These are phyloP conservation scores for Syngnathus typhle DNA, from an alignment of 2,113 vertebrate genomes.

Conservation along the genomic window DNA sequence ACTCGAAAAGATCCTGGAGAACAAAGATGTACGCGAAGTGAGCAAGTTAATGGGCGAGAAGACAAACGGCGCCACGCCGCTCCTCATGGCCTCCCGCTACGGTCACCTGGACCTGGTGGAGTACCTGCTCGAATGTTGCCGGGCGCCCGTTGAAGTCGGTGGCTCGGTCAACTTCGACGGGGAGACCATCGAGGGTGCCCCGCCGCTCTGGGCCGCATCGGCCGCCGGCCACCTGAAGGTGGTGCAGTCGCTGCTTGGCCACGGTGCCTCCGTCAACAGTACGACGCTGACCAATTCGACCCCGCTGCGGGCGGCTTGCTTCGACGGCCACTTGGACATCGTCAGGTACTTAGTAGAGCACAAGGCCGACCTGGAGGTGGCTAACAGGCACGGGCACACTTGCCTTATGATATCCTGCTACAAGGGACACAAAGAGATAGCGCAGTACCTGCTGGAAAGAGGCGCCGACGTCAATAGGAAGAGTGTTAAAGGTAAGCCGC, in stretches of 20 bases:
- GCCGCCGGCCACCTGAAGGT: conserved; percentile 94
- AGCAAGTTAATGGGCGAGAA: conserved; percentile 86
- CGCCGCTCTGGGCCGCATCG: conserved; percentile 91
- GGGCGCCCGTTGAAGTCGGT: conserved; percentile 85
- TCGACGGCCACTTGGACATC: conserved; percentile 95
- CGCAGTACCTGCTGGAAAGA: conserved; percentile 92
- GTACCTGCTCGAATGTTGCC: conserved; percentile 89
- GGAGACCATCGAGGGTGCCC: conserved; percentile 94
- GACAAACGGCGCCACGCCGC: conserved; percentile 90
- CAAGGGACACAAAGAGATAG: conserved; percentile 97
- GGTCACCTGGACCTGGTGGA: conserved; percentile 96
- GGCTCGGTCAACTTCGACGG: conserved; percentile 97
- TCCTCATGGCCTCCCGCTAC: conserved; percentile 94
- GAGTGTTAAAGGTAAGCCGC: conserved; percentile 88
- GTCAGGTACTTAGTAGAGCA: conserved; percentile 96
- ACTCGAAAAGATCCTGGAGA: conserved; percentile 89
- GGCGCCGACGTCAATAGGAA: conserved; percentile 97
- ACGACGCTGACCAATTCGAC: conserved; percentile 97
- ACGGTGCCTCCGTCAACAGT: conserved; percentile 94
- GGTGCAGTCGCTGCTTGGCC: conserved; percentile 89
- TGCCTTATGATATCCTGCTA: conserved; percentile 99
- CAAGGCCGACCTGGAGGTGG: conserved; percentile 93
- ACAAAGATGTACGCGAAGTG: conserved; percentile 87
- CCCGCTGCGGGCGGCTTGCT: conserved; percentile 89
- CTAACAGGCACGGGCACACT: conserved; percentile 94